A percentile compares a stretch with the other conserved stretches of the same genome.
These are phyloP conservation scores for Dromaius novaehollandiae DNA, from an alignment of 2,113 vertebrate species.

Conservation along the genomic window DNA sequence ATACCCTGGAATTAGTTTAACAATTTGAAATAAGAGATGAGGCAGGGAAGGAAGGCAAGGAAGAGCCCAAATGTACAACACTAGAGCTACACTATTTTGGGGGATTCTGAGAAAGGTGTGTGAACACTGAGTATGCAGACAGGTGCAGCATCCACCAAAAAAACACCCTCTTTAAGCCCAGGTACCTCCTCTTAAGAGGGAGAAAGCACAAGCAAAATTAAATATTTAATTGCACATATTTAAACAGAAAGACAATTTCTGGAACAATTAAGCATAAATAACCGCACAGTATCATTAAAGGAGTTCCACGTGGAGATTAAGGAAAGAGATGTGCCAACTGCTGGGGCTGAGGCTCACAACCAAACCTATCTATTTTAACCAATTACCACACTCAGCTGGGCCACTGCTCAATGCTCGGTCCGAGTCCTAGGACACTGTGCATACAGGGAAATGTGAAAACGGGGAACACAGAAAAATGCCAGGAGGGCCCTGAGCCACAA, in stretches of 20 bases:
- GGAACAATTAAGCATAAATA: neutral
- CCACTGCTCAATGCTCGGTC: neutral
- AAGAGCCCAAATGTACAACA: neutral
- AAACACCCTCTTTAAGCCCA: neutral
- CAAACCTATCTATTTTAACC: neutral
- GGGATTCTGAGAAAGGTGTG: neutral
- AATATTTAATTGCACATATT: neutral
- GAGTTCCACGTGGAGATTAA: neutral
- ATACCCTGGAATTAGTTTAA: conserved; percentile 38
- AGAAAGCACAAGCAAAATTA: neutral
- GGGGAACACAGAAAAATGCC: neutral
- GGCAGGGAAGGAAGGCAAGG: neutral
- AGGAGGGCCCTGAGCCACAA: rapidly evolving
- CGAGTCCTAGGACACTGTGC: neutral
- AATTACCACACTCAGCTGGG: rapidly evolving
- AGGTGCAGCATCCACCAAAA: neutral
- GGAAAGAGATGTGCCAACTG: neutral
- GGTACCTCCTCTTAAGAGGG: neutral
- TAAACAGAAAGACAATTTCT: neutral
- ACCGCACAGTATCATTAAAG: neutral
- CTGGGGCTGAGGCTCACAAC: rapidly evolving
- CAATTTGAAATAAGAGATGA: conserved; percentile 29
- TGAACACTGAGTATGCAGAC: neutral
- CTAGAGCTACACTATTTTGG: neutral
- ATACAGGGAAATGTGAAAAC: neutral